phyloP scores from a whole-genome alignment of 2,888 invertebrate genomes.

The Thereva nobilitata region DNA sequence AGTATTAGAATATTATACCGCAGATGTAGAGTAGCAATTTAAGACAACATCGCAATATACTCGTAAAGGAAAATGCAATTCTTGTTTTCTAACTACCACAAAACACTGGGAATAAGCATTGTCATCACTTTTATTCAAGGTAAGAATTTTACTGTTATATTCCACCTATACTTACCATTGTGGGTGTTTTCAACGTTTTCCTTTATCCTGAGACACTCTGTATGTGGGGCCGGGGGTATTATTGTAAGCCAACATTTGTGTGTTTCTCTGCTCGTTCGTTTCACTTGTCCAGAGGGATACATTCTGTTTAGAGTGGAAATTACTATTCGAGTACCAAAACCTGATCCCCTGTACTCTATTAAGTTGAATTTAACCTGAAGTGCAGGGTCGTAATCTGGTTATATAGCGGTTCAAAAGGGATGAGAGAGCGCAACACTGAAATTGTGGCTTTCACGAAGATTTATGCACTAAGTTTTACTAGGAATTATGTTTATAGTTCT shows the following conservation, averaged over 20 bases:
- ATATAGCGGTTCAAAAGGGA: conserved; percentile 16
- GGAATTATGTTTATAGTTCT: neutral
- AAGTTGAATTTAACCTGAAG: conserved; percentile 23
- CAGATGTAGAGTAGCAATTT: no score
- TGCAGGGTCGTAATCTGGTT: conserved; percentile 29
- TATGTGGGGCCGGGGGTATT: neutral
- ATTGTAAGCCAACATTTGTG: conserved; percentile 19
- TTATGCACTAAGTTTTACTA: conserved; percentile 5
- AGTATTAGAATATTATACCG: no score
- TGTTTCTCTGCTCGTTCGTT: conserved; percentile 11
- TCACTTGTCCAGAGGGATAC: conserved; percentile 21
- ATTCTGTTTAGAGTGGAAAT: conserved; percentile 28
- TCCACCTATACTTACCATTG: no score
- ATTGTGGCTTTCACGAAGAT: conserved; percentile 18
- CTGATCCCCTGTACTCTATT: conserved; percentile 22
- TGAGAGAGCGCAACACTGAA: conserved; percentile 12
- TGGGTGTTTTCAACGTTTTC: neutral
- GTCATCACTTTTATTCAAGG: no score
- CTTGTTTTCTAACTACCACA: no score
- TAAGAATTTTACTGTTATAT: no score
- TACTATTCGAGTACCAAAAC: conserved; percentile 16
- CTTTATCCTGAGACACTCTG: conserved; percentile 1
- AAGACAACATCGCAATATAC: no score
- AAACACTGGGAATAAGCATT: no score
- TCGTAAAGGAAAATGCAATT: no score